Conservation (phyloP, 2,888 invertebrate species). For the Phaedon cochleariae region DNA sequence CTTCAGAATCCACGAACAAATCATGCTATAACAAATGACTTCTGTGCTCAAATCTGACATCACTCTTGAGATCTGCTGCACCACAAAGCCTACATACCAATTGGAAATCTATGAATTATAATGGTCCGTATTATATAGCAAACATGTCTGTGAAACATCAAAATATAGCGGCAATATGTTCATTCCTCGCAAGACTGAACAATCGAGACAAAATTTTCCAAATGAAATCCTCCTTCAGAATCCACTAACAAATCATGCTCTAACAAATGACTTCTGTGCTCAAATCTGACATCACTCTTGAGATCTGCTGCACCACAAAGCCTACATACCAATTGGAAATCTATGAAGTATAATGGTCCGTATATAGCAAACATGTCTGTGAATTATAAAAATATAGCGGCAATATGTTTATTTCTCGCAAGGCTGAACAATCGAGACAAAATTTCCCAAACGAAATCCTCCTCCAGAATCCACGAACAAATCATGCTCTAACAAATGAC, state of each 20-base stretch:
- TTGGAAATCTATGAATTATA: constrained; percentile 41
- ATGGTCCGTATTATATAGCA: constrained; percentile 42
- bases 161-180: constrained; percentile 60
- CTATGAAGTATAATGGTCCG: constrained; percentile 44
- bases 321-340: constrained; percentile 28
- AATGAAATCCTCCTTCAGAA: not conserved
- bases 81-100: constrained; percentile 18
- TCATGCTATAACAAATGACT: constrained; percentile 1
- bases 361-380: constrained; percentile 49
- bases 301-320: constrained; percentile 3
- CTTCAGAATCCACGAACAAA: not conserved
- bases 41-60: not conserved
- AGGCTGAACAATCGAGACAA: not conserved
- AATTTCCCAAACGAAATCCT: not conserved
- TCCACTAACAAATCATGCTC: not conserved
- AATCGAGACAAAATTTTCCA: not conserved
- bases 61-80: not conserved
- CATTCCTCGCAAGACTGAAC: constrained; percentile 1
- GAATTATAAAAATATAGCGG: constrained; percentile 58
- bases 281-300: constrained; percentile 2
- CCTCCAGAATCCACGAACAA: not conserved
- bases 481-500: constrained; percentile 6
- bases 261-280: not conserved
- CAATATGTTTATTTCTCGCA: too few relatives aligned
- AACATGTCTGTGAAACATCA: constrained; percentile 55